Conservation (phyloP, 2,797 vertebrate genomes). For the Semotilus atromaculatus region DNA sequence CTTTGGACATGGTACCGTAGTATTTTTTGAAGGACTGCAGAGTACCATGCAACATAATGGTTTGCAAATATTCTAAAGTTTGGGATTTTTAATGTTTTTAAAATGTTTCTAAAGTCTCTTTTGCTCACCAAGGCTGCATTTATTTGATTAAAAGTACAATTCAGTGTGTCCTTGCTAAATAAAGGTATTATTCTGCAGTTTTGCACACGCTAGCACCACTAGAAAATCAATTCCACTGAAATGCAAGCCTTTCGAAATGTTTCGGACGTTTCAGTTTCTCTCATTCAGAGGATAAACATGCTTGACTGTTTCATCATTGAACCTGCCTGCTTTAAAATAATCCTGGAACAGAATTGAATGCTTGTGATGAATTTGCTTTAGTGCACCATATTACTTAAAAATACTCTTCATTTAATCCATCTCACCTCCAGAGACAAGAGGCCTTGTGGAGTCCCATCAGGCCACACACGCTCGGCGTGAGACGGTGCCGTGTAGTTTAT, state of each 20-base stretch:
- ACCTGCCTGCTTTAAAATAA: neutral
- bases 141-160: neutral
- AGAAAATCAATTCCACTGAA: neutral
- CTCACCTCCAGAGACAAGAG: neutral
- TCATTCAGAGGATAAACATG: neutral
- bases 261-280: neutral
- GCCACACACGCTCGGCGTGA: neutral
- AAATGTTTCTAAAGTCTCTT: neutral
- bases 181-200: neutral
- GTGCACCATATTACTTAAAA: neutral
- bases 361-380: neutral
- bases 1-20: neutral
- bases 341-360: neutral
- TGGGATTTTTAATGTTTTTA: too few relatives aligned
- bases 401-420: neutral
- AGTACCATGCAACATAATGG: neutral
- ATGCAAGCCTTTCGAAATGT: neutral
- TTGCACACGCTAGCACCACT: neutral
- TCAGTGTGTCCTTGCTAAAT: neutral
- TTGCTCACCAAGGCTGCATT: neutral
- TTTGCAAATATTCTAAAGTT: neutral
- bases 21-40: neutral
- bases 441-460: neutral
- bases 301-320: neutral
- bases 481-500: neutral